Percentiles rank a stretch among this genome's conserved stretches.
These are phyloP conservation scores for Macquaria australasica DNA, from an alignment of 2,113 vertebrate genomes.

Conservation along the genomic window DNA sequence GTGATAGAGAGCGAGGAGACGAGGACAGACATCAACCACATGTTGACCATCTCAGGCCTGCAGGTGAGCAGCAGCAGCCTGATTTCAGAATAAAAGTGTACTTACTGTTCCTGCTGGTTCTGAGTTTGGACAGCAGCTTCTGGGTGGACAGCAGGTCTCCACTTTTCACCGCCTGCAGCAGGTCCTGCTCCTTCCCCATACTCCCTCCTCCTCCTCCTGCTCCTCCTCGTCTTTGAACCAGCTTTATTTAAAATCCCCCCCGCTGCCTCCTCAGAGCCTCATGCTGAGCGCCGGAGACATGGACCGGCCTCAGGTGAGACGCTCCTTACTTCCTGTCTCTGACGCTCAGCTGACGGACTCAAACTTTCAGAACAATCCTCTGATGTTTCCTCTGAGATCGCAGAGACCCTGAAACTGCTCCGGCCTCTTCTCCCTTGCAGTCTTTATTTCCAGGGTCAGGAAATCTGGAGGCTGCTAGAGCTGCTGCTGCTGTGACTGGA, in stretches of 20 bases:
- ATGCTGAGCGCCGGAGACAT: slow-evolving; percentile 56
- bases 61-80: neutral
- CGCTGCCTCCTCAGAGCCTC: slow-evolving; percentile 64
- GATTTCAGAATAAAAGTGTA: slow-evolving; percentile 49
- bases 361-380: neutral
- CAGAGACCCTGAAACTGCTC: neutral
- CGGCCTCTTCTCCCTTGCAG: too few relatives aligned
- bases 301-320: slow-evolving; percentile 56
- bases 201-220: slow-evolving; percentile 34
- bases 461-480: neutral
- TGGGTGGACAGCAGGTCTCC: slow-evolving; percentile 82
- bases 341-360: neutral
- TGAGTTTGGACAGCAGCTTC: slow-evolving; percentile 83
- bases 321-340: slow-evolving; percentile 12
- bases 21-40: neutral
- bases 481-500: neutral
- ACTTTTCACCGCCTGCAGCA: slow-evolving; percentile 85
- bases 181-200: slow-evolving; percentile 88
- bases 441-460: slow-evolving; percentile 25
- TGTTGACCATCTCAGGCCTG: neutral
- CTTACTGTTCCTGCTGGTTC: slow-evolving; percentile 83
- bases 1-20: neutral
- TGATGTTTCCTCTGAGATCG: neutral
- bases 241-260: slow-evolving; percentile 17
- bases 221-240: slow-evolving; percentile 31